Evolutionary conservation across 2,888 invertebrate genomes (phyloP).

Genomic region (Melanophora roralis): DNA sequence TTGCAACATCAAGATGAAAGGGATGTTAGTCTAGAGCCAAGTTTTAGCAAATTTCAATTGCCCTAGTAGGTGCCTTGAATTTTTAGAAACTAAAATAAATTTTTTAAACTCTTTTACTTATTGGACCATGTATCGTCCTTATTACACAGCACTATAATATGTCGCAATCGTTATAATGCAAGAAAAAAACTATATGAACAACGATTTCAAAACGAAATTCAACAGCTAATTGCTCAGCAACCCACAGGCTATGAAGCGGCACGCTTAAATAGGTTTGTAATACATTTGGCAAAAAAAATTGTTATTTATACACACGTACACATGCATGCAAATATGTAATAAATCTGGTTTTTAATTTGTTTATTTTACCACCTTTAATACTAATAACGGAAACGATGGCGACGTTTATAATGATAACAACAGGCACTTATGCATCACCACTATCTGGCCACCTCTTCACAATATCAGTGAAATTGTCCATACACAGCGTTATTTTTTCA

Average conservation of each 20-base stretch:
- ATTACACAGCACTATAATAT: constrained; percentile 63
- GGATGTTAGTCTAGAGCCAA: constrained; percentile 50
- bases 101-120: too few relatives aligned
- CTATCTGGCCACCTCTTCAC: constrained; percentile 66
- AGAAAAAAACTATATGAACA: constrained; percentile 59
- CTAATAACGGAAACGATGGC: background rate
- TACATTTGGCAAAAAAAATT: constrained; percentile 5
- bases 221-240: constrained; percentile 61
- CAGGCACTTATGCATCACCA: constrained; percentile 63
- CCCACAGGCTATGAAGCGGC: constrained; percentile 63
- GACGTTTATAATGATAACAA: background rate
- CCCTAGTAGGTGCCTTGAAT: constrained; percentile 62
- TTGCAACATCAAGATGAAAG: background rate
- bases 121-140: too few relatives aligned
- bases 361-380: background rate
- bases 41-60: constrained; percentile 63
- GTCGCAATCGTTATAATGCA: constrained; percentile 62
- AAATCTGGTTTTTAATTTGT: too few relatives aligned
- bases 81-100: too few relatives aligned
- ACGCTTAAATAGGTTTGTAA: constrained; percentile 62
- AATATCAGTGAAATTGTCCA: constrained; percentile 63
- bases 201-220: constrained; percentile 64
- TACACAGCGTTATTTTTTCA: constrained; percentile 64
- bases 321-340: too few relatives aligned
- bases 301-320: background rate